A percentile compares a stretch with the other conserved stretches of the same genome.
Evolutionary conservation across 2,113 vertebrate species (phyloP).

Genomic region (Calypte anna): DNA sequence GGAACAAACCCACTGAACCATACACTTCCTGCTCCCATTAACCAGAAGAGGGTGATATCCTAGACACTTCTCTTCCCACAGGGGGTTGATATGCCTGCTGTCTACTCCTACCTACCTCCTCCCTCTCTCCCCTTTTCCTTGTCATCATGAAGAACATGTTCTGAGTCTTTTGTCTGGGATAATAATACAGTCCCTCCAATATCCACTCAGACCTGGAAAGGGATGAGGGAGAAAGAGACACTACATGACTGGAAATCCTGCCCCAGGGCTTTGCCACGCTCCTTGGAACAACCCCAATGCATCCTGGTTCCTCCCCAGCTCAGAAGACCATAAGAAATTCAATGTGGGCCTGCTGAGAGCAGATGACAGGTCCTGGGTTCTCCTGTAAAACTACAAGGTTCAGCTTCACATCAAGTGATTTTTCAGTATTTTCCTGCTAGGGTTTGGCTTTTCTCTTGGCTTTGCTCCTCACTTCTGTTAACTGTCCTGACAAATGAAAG

Average conservation of each 20-base stretch:
- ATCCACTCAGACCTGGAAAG: background rate
- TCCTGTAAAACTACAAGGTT: background rate
- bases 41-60: background rate
- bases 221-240: background rate
- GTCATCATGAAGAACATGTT: background rate
- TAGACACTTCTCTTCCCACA: background rate
- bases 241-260: background rate
- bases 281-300: background rate
- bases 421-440: slow-evolving; percentile 44
- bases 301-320: background rate
- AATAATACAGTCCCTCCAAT: background rate
- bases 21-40: background rate
- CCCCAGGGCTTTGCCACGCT: background rate
- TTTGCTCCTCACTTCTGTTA: slow-evolving; percentile 53
- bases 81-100: background rate
- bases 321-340: background rate
- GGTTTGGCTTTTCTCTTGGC: slow-evolving; percentile 67
- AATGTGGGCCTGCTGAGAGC: background rate
- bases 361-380: background rate
- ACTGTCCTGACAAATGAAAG: slow-evolving; percentile 67
- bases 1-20: background rate
- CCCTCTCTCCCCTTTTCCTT: background rate
- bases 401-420: slow-evolving; percentile 1
- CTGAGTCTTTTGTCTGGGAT: background rate
- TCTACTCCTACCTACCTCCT: background rate